Evolutionary conservation across 2,797 vertebrate genomes (phyloP).

Genomic region (Pristis pectinata): DNA sequence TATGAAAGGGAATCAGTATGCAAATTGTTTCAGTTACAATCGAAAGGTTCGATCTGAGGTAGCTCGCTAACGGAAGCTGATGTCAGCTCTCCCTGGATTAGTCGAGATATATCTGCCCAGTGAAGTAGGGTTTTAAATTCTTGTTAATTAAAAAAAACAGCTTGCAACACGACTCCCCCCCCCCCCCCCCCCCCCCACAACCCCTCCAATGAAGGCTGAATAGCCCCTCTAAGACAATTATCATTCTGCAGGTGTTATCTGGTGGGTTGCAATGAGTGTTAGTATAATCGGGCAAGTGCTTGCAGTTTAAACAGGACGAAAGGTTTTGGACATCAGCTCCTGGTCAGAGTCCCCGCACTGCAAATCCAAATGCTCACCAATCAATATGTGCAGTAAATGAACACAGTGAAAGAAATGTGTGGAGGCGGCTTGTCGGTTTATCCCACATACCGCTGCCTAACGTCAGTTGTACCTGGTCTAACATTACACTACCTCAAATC

Average conservation of each 20-base stretch:
- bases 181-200: constrained; percentile 45
- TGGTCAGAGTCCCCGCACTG: too few species aligned
- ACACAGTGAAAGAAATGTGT: too few species aligned
- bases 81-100: constrained; percentile 82
- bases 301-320: not conserved
- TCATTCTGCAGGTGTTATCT: constrained; percentile 55
- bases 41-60: constrained; percentile 96
- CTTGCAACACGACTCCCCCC: constrained; percentile 41
- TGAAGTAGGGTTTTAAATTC: not conserved
- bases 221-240: constrained; percentile 45
- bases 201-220: constrained; percentile 39
- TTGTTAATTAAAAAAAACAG: constrained; percentile 21
- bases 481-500: not conserved
- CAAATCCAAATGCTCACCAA: not conserved
- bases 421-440: not conserved
- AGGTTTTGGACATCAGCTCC: too few species aligned
- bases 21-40: constrained; percentile 99
- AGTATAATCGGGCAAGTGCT: not conserved
- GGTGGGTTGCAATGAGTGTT: not conserved
- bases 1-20: constrained; percentile 95
- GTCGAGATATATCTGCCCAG: constrained; percentile 43
- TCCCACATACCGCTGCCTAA: not conserved
- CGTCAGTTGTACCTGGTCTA: not conserved
- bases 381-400: not conserved
- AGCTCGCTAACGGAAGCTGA: constrained; percentile 71